Evolutionary conservation across 2,888 invertebrate genomes (phyloP), one percentile per base, ranked within the genome.

Genomic region (Agrochola litura): DNA sequence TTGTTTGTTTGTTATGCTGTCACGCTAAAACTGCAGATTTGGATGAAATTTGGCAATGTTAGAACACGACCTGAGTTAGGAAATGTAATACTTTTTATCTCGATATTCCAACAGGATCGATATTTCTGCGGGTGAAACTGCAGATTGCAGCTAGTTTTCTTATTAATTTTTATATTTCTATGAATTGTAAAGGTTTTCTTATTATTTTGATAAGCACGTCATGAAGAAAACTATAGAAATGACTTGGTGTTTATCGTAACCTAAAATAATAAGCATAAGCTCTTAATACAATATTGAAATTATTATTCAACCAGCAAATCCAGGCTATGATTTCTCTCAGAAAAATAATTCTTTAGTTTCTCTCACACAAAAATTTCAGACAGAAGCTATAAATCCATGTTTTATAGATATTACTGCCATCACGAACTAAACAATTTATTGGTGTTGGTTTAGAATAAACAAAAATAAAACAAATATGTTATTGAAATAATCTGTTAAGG

Each of bases 391-490:
- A 80, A 76, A 76, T 71, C 14, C 25, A 56, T 71, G 19, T 76
- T 54, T 67, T 70, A 76, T 82, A 30, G 52, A 75, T 80, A 69
- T 71, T 63, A 64, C 37, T 46, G 25, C 54, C 6, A 54, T 76
- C 58, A 41, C 25, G 30, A 70, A 30, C 46, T 46, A 54, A 22
- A 22, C 22, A 70, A 81, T 71, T 81, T 81, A 81, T 82, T 6
- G 52, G 10, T n/a, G 43, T 63, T 52, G 49, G 43, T 56, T 37
- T 66, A 16, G 37, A 56, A 66, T 67, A 66, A 75, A 77, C 10
- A 30, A 43, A 64, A n/a, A 65, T 37, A 49, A 25, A 46, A 25
- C 30, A 65, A 49, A 52, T 22, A 49, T 46, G 63, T 79, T 80
- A 73, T 70, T 70, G 16, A 52, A 77, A 37, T 46, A 56, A 46